Evolutionary conservation across 2,888 invertebrate genomes (phyloP).

Genomic region (Lithophane leautieri): DNA sequence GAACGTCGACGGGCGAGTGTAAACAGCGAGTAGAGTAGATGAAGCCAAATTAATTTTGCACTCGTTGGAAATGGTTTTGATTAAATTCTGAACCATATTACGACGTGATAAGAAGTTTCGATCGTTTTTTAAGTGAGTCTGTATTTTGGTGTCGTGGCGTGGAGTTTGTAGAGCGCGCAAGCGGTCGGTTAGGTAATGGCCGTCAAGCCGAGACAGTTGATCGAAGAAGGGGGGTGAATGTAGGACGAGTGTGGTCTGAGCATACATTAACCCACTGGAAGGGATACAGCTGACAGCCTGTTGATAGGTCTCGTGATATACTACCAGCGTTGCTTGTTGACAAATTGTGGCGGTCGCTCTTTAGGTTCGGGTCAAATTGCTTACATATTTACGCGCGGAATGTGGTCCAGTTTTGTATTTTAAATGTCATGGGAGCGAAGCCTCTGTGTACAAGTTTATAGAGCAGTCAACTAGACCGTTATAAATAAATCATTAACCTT

Average conservation of each 20-base stretch:
- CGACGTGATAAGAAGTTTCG: conserved; percentile 67
- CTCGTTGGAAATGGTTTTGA: conserved; percentile 52
- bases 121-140: conserved; percentile 55
- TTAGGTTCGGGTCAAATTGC: conserved; percentile 49
- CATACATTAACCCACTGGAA: conserved; percentile 77
- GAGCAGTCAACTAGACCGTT: conserved; percentile 25
- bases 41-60: conserved; percentile 77
- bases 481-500: conserved; percentile 39
- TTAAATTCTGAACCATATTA: conserved; percentile 75
- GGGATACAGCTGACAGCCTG: conserved; percentile 73
- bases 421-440: conserved; percentile 57
- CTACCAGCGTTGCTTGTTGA: conserved; percentile 45
- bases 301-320: conserved; percentile 63
- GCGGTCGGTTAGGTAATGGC: conserved; percentile 88
- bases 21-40: conserved; percentile 83
- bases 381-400: conserved; percentile 47
- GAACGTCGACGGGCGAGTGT: conserved; percentile 83
- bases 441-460: conserved; percentile 4
- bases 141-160: conserved; percentile 70
- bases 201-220: conserved; percentile 84
- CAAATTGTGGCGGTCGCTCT: conserved; percentile 41
- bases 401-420: conserved; percentile 48
- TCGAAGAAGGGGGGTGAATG: conserved; percentile 88
- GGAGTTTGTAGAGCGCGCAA: conserved; percentile 83
- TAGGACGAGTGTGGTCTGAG: conserved; percentile 79